Percentiles rank a stretch among this genome's conserved stretches.
These are phyloP conservation scores for Pemphredon lugubris DNA, from an alignment of 2,888 invertebrate species.

Conservation along the genomic window DNA sequence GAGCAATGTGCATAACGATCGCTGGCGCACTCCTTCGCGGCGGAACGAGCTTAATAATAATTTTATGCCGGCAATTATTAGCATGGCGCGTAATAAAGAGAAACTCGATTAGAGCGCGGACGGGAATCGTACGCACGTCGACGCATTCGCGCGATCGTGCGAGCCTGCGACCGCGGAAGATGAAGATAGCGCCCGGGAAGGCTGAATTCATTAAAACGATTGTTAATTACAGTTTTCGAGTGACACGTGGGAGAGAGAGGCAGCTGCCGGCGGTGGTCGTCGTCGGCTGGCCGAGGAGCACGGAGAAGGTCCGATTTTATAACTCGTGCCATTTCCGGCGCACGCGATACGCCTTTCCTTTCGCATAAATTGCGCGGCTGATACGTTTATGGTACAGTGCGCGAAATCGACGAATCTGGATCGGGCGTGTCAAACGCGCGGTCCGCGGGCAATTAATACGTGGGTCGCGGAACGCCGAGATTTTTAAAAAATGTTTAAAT, in stretches of 20 bases:
- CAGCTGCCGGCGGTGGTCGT: slow-evolving; percentile 18
- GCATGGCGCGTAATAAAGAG: slow-evolving; percentile 38
- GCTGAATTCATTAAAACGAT: slow-evolving; percentile 73
- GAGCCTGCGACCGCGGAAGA: slow-evolving; percentile 65
- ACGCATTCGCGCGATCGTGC: slow-evolving; percentile 5
- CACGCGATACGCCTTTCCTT: slow-evolving; percentile 66
- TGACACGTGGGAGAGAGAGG: slow-evolving; percentile 66
- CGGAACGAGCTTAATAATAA: slow-evolving; percentile 40
- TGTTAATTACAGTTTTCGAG: slow-evolving; percentile 73
- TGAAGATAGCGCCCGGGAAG: slow-evolving; percentile 65
- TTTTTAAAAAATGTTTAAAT: too few species aligned
- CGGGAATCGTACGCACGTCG: slow-evolving; percentile 5
- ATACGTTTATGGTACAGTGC: slow-evolving; percentile 3
- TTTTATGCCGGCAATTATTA: slow-evolving; percentile 51
- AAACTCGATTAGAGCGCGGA: slow-evolving; percentile 37
- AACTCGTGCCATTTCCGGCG: slow-evolving; percentile 78
- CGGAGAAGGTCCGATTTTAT: slow-evolving; percentile 63
- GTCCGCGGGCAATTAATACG: too few species aligned
- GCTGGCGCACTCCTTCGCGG: too few species aligned
- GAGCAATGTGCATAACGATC: too few species aligned
- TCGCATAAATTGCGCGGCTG: slow-evolving; percentile 43
- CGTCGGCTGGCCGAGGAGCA: background rate
- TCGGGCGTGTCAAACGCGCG: too few species aligned
- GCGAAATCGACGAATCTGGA: slow-evolving; percentile 26
- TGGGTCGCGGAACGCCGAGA: too few species aligned